These are phyloP conservation scores for Harlomillsia oculata DNA, from an alignment of 1,140 invertebrate species.

Conservation along the genomic window DNA sequence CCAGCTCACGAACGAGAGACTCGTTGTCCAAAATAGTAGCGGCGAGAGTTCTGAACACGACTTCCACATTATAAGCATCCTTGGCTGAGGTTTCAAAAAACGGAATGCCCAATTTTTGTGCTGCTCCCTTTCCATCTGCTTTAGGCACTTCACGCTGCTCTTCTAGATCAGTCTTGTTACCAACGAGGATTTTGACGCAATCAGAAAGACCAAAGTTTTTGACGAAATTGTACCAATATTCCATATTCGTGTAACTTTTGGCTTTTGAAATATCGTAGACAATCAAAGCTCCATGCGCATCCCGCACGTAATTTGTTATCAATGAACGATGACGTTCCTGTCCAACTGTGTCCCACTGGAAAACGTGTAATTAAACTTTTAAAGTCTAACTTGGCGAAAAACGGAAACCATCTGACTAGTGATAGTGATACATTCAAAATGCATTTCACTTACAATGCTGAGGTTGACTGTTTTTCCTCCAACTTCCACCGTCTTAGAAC, in stretches of 20 bases:
- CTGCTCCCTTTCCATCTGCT: conserved; percentile 46
- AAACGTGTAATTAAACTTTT: not conserved
- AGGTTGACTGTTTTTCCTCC: conserved; percentile 22
- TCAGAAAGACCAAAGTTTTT: conserved; percentile 73
- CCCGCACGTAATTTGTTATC: conserved; percentile 87
- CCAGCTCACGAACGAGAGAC: conserved; percentile 17
- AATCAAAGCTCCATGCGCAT: conserved; percentile 82
- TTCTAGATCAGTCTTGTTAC: conserved; percentile 50
- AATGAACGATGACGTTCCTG: conserved; percentile 88
- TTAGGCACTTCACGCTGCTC: conserved; percentile 38
- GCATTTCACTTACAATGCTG: conserved; percentile 16
- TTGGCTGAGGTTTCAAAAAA: conserved; percentile 83
- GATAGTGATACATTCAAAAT: not conserved
- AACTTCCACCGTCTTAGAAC: conserved; percentile 15
- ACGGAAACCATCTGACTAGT: too few relatives aligned
- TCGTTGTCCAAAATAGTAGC: conserved; percentile 31
- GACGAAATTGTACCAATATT: conserved; percentile 79
- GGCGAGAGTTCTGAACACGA: conserved; percentile 59
- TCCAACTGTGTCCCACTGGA: conserved; percentile 40
- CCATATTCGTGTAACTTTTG: conserved; percentile 53
- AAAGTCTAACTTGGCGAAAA: too few relatives aligned
- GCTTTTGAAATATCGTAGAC: conserved; percentile 88
- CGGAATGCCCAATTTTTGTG: conserved; percentile 68
- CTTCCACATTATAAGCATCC: conserved; percentile 64
- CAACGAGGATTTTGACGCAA: conserved; percentile 79